phyloP scores from a whole-genome alignment of 2,113 vertebrate species.

The Otolemur garnettii region DNA sequence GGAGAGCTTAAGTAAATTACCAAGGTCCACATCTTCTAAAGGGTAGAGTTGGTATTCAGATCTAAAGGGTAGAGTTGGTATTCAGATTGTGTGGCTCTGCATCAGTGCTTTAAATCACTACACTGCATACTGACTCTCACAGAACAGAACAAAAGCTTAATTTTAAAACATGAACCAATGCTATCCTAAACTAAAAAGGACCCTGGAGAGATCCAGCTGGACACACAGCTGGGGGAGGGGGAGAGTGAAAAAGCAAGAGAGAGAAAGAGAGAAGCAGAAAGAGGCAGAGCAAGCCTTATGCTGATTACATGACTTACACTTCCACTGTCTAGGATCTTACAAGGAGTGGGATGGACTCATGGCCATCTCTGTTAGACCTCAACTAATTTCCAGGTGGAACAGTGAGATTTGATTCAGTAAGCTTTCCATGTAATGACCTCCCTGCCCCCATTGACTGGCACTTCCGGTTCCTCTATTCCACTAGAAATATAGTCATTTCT shows the following conservation, averaged over 20 bases:
- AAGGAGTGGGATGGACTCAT: neutral
- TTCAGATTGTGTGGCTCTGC: neutral
- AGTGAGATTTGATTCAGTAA: neutral
- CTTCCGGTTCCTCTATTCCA: neutral
- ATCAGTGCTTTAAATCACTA: neutral
- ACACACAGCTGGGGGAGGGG: neutral
- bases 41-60: neutral
- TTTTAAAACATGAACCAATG: neutral
- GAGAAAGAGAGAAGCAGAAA: too few relatives aligned
- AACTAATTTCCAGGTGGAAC: neutral
- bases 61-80: neutral
- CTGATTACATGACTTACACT: neutral
- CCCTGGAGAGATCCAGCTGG: neutral
- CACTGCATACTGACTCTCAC: neutral
- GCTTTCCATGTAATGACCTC: neutral
- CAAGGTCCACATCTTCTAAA: neutral
- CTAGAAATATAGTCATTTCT: neutral
- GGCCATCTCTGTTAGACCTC: neutral
- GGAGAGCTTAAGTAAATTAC: neutral
- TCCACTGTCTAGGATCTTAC: neutral
- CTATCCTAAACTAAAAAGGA: neutral
- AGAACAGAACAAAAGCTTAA: neutral
- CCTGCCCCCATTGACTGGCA: fast-evolving
- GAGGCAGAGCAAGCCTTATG: neutral
- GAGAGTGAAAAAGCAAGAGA: neutral